phyloP scores from a whole-genome alignment of 2,113 vertebrate genomes.

The Mormyrus iriodes region DNA sequence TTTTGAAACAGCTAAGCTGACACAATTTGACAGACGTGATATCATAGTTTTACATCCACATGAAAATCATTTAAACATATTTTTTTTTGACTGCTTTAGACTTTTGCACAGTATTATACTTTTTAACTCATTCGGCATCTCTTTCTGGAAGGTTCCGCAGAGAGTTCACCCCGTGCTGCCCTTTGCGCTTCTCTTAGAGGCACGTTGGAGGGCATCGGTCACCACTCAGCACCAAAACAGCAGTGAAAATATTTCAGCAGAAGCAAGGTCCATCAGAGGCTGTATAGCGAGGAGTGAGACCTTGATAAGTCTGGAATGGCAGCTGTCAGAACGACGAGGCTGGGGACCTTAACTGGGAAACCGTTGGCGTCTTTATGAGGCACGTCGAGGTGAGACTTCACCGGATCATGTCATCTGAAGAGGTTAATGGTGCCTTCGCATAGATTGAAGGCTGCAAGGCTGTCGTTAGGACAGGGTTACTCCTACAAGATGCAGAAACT shows the following conservation, averaged over 20 bases:
- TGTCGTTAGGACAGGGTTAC: constrained; percentile 12
- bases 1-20: not conserved
- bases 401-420: not conserved
- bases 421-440: not conserved
- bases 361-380: not conserved
- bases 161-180: not conserved
- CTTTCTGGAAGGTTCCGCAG: not conserved
- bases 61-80: not conserved
- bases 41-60: not conserved
- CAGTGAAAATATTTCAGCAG: not conserved
- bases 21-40: not conserved
- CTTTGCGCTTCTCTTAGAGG: not conserved
- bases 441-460: not conserved
- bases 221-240: not conserved
- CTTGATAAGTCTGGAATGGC: not conserved
- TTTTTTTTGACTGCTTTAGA: not conserved
- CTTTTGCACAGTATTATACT: not conserved
- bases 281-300: not conserved
- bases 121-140: not conserved
- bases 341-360: not conserved
- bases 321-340: not conserved
- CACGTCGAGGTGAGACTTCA: not conserved
- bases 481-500: constrained; percentile 4
- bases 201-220: not conserved
- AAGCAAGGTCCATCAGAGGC: not conserved